Evolutionary conservation across 2,113 vertebrate genomes (phyloP).

Genomic region (Rhodinocichla rosea): DNA sequence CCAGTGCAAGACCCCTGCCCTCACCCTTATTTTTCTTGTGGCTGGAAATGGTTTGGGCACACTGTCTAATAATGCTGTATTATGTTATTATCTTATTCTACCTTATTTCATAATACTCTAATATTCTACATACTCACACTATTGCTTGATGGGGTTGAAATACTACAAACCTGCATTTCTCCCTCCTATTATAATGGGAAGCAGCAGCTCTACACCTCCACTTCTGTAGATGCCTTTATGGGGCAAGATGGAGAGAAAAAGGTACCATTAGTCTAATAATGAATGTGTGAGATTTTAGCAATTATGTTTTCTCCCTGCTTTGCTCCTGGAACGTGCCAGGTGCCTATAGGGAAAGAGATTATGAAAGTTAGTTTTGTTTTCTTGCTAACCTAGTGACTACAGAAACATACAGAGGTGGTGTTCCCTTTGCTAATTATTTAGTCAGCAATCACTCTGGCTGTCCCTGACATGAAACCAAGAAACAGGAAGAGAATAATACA

Average conservation of each 20-base stretch:
- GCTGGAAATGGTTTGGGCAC: not conserved
- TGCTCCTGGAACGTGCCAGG: not conserved
- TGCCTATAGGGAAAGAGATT: conserved; percentile 3
- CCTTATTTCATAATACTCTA: not conserved
- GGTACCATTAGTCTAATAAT: conserved; percentile 31
- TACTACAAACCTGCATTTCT: not conserved
- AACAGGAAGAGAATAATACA: conserved; percentile 6
- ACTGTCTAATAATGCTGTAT: not conserved
- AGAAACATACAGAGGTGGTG: not conserved
- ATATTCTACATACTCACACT: not conserved
- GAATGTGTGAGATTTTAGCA: not conserved
- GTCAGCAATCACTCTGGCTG: conserved; percentile 19
- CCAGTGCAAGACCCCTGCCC: not conserved
- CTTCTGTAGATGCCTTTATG: not conserved
- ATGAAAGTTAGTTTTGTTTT: conserved; percentile 36
- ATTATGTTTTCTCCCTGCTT: conserved; percentile 33
- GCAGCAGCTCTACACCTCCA: not conserved
- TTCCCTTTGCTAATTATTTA: conserved; percentile 44
- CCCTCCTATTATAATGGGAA: not conserved
- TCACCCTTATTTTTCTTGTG: not conserved
- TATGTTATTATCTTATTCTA: not conserved
- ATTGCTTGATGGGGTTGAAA: not conserved
- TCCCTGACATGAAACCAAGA: conserved; percentile 24
- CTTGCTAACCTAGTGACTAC: not conserved
- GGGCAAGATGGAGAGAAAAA: conserved; percentile 16